phyloP scores from a whole-genome alignment of 2,888 invertebrate species.

The Argyra leucocephala region DNA sequence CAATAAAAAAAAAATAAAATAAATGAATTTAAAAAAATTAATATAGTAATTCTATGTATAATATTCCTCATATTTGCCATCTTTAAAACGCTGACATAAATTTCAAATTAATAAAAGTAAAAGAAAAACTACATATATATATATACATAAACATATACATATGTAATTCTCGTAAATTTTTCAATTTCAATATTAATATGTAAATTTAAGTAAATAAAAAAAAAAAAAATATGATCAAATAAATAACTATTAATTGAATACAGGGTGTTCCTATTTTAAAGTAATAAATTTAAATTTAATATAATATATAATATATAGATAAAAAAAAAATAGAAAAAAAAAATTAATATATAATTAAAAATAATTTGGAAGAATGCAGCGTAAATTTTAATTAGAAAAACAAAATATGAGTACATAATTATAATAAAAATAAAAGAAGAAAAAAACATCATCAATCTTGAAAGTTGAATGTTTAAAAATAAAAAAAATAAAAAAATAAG shows the following conservation, averaged over 20 bases:
- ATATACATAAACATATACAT: too few relatives aligned
- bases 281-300: neutral
- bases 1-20: too few relatives aligned
- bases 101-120: too few relatives aligned
- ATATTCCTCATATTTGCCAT: too few relatives aligned
- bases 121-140: too few relatives aligned
- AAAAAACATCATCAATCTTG: neutral
- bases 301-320: neutral
- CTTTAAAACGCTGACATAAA: too few relatives aligned
- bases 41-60: too few relatives aligned
- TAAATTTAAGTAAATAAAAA: neutral
- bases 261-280: conserved; percentile 6
- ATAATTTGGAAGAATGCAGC: neutral
- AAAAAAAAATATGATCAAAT: neutral
- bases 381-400: too few relatives aligned
- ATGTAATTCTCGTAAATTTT: too few relatives aligned
- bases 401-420: too few relatives aligned
- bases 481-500: neutral
- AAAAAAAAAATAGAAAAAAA: neutral
- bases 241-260: neutral
- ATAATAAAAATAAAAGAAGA: neutral
- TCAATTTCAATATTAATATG: too few relatives aligned
- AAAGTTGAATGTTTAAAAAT: neutral
- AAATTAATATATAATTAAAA: neutral
- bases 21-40: too few relatives aligned